Base-by-base conservation (phyloP, 2,797 vertebrate genomes). In the Leptatherina wallacei region DNA sequence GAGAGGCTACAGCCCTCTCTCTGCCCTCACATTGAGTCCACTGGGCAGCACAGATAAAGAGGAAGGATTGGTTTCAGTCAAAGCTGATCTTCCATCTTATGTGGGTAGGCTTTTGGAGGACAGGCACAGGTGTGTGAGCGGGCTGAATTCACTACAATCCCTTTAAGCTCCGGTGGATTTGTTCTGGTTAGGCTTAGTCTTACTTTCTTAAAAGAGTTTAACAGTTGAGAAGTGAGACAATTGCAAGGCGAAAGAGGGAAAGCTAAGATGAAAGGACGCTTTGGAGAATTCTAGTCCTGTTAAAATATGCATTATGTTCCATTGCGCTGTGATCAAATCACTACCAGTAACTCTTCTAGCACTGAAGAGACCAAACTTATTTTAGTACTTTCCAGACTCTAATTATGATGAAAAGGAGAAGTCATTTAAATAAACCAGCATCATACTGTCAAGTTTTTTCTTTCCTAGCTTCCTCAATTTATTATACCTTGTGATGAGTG, bases 71-170 rank as follows among this genome's bases (percentile, higher is more conserved):
- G 81, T 91, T 89, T 88, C 85, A 89, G 80, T 66, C 82, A 89
- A 88, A 89, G 89, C 89, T 89, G 84, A 89, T 91, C 89, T 88
- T 85, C 82, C 73, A 89, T 84, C 84, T 89, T 89, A 75, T 79
- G 80, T 69, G 72, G 77, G 65, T 24, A 59, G 78, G 88, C 84
- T 75, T 87, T 72, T 67, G 63, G 55, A 84, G 89, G 85, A 86
- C 82, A 84, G 65, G 74, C 58, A 65, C 87, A 92, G 88, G 91
- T 93, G 87, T 91, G 80, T 78, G 64, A 79, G 62, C 69, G 67
- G 87, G 81, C 80, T 86, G 78, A 81, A 83, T 75, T 83, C 68
- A 79, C 29, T 65, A 73, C 81, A 91, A 92, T 92, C 89, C 86
- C 67, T 83, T 87, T 90, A 90, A 89, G 81, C 84, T 73, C 65